Base-by-base conservation (phyloP, 2,888 invertebrate species). In the Eupithecia inturbata region DNA sequence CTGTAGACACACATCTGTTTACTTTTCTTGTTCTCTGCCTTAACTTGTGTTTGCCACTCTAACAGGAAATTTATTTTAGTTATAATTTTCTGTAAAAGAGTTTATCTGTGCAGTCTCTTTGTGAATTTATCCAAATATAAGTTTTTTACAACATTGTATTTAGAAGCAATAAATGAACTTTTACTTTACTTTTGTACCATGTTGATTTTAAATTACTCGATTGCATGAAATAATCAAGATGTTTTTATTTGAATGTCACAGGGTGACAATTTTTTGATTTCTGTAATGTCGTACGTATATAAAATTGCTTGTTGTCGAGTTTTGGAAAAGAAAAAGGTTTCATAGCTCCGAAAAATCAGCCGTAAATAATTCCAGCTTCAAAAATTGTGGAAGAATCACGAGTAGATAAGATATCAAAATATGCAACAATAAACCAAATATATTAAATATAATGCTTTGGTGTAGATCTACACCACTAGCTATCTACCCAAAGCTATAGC, bases 61-160 rank as follows among this genome's bases (percentile, higher is more conserved):
- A 91, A 92, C 94, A 92, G 94, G 94, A 94, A 93, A 94, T 94
- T 93, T 93, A 93, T 93, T 93, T 91, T 87, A 91, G 90, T 90
- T 91, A 91, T 92, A 93, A 92, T 92, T 92, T 93, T 92, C 89
- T 94, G 92, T 92, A 92, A 68, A 85, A 89, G 87, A 86, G 88
- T 88, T 89, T 87, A 87, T 88, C 67, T 69, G 63, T 53, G 33
- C n/a, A n/a, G n/a, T n/a, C n/a, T n/a, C n/a, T n/a, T n/a, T n/a
- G n/a, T n/a, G n/a, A n/a, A n/a, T n/a, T n/a, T n/a, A n/a, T n/a
- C n/a, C n/a, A n/a, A n/a, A n/a, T n/a, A n/a, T n/a, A n/a, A n/a
- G n/a, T n/a, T n/a, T n/a, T n/a, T n/a, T n/a, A n/a, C n/a, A n/a
- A n/a, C n/a, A n/a, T n/a, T n/a, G n/a, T n/a, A n/a, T n/a, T n/a